Evolutionary conservation across 2,797 vertebrate species (phyloP).

Genomic region (Petrocephalus sullivani): DNA sequence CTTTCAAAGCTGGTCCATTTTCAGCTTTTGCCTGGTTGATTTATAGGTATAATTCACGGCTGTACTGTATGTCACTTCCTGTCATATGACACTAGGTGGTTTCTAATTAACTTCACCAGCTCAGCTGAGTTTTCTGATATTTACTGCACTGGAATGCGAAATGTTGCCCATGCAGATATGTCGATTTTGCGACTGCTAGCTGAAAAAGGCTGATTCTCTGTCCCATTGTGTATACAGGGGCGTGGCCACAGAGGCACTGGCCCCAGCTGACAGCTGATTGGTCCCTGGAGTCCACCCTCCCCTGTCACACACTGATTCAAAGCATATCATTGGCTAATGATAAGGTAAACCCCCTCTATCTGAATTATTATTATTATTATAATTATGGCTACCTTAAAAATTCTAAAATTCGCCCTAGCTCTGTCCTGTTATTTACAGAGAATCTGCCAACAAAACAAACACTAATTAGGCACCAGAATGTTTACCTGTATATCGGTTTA

Average conservation of each 20-base stretch:
- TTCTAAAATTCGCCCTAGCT: neutral
- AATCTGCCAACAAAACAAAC: conserved; percentile 25
- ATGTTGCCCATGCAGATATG: neutral
- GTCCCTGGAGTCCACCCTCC: neutral
- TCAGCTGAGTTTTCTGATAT: neutral
- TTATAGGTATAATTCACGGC: neutral
- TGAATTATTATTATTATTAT: neutral
- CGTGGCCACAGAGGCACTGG: neutral
- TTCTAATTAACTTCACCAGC: neutral
- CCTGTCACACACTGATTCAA: neutral
- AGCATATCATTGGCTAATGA: neutral
- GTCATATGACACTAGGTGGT: neutral
- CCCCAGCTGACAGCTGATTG: neutral
- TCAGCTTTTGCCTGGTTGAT: neutral
- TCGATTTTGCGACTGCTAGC: conserved; percentile 22
- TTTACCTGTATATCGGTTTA: neutral
- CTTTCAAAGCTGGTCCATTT: neutral
- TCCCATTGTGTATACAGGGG: neutral
- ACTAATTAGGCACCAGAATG: neutral
- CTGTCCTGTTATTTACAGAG: conserved; percentile 18
- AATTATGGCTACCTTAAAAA: neutral
- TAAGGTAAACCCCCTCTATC: neutral
- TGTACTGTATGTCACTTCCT: neutral
- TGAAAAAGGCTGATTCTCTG: neutral
- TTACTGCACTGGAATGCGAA: neutral